phyloP scores from a whole-genome alignment of 2,797 vertebrate species.

The Pangasius macronema region DNA sequence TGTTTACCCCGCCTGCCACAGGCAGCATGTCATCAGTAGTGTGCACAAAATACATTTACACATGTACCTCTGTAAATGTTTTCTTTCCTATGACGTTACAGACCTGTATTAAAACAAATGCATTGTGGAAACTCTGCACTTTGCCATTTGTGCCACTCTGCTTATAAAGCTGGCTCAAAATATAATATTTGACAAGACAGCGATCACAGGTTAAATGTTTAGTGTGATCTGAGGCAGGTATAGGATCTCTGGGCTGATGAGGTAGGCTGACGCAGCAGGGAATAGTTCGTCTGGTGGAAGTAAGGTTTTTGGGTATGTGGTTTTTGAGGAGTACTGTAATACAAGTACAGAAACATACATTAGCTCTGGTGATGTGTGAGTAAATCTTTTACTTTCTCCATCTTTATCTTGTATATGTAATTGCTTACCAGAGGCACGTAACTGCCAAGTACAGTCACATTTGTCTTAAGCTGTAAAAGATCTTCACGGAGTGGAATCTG shows the following conservation, averaged over 20 bases:
- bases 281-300: slow-evolving; percentile 37
- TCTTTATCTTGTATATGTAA: not conserved
- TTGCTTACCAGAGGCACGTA: not conserved
- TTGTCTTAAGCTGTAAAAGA: not conserved
- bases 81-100: not conserved
- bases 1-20: not conserved
- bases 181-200: not conserved
- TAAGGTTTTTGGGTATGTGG: slow-evolving; percentile 28
- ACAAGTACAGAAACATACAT: slow-evolving; percentile 11
- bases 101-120: not conserved
- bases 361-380: not conserved
- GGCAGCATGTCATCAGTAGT: not conserved
- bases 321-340: slow-evolving; percentile 19
- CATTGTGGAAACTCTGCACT: not conserved
- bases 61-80: not conserved
- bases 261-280: slow-evolving; percentile 60
- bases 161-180: not conserved
- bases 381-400: slow-evolving; percentile 10
- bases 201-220: not conserved
- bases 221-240: slow-evolving; percentile 43
- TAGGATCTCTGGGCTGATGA: slow-evolving; percentile 59
- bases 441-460: not conserved
- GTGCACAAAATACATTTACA: not conserved
- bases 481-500: not conserved
- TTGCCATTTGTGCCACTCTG: not conserved